Percentiles rank a stretch among this genome's conserved stretches.
phyloP scores from a whole-genome alignment of 2,113 vertebrate species.

The Spheniscus mendiculus region DNA sequence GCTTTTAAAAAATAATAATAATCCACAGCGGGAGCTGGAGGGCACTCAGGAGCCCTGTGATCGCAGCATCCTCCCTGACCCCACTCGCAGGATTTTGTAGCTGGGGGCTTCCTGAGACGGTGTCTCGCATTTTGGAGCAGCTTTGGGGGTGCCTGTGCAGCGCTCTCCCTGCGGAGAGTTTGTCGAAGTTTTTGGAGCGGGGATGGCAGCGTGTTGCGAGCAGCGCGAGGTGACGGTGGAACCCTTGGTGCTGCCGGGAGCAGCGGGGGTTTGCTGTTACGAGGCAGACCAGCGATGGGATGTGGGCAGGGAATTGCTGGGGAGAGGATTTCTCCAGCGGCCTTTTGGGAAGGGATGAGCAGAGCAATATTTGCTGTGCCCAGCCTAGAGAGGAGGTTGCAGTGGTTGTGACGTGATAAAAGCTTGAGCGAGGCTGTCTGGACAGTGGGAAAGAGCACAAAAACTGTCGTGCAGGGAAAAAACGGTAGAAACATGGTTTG shows the following conservation, averaged over 20 bases:
- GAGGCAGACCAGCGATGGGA: rapidly evolving
- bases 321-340: neutral
- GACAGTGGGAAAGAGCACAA: neutral
- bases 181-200: neutral
- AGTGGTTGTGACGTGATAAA: neutral
- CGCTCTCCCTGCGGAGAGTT: rapidly evolving
- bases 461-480: neutral
- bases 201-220: rapidly evolving
- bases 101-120: neutral
- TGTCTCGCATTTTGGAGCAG: neutral
- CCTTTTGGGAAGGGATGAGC: neutral
- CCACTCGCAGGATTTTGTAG: neutral
- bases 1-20: neutral
- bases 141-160: neutral
- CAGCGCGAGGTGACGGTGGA: neutral
- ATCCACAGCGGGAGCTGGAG: neutral
- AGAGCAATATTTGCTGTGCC: neutral
- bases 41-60: rapidly evolving
- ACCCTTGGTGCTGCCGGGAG: neutral
- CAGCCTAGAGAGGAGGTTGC: neutral
- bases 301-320: neutral
- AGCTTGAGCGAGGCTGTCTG: neutral
- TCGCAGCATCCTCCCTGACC: rapidly evolving
- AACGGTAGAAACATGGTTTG: neutral
- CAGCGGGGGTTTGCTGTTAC: neutral